A percentile compares a stretch with the other conserved stretches of the same genome.
Conservation (phyloP, 1,140 invertebrate genomes). For the Eciton burchellii region DNA sequence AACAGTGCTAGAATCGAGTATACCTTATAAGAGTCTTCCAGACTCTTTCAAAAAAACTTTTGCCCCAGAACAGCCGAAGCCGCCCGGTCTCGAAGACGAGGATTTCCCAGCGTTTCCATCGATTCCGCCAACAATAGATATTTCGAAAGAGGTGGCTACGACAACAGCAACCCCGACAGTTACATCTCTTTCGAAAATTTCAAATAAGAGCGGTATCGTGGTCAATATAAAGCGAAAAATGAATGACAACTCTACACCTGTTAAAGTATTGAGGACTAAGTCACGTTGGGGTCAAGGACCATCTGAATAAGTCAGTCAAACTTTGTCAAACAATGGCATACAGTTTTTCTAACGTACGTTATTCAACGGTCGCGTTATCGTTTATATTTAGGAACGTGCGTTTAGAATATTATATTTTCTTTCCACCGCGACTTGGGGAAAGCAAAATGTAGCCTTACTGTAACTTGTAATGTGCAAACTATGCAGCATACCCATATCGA, state of each 20-base stretch:
- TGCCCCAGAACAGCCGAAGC: slow-evolving; percentile 77
- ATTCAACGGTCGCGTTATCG: background rate
- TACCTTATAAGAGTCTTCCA: slow-evolving; percentile 39
- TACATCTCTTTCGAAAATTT: slow-evolving; percentile 66
- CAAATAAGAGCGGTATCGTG: slow-evolving; percentile 79
- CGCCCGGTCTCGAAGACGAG: slow-evolving; percentile 80
- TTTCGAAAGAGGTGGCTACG: background rate
- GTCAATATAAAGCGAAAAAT: slow-evolving; percentile 80
- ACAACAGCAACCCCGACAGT: background rate
- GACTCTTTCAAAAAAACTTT: slow-evolving; percentile 69
- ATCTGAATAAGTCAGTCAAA: slow-evolving; percentile 45
- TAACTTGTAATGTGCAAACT: slow-evolving; percentile 28
- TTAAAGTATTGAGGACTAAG: slow-evolving; percentile 76
- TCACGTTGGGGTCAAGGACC: slow-evolving; percentile 83
- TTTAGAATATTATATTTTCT: no score
- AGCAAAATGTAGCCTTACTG: background rate
- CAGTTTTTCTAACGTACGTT: background rate
- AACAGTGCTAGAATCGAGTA: background rate
- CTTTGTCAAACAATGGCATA: background rate
- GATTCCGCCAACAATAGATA: slow-evolving; percentile 53
- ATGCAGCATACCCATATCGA: background rate
- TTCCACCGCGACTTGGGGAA: background rate
- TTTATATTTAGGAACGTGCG: no score
- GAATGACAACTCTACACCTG: slow-evolving; percentile 66
- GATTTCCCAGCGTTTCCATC: slow-evolving; percentile 74